Evolutionary conservation across 2,797 vertebrate genomes (phyloP), one percentile per base, ranked within the genome.

Genomic region (Furcifer pardalis): DNA sequence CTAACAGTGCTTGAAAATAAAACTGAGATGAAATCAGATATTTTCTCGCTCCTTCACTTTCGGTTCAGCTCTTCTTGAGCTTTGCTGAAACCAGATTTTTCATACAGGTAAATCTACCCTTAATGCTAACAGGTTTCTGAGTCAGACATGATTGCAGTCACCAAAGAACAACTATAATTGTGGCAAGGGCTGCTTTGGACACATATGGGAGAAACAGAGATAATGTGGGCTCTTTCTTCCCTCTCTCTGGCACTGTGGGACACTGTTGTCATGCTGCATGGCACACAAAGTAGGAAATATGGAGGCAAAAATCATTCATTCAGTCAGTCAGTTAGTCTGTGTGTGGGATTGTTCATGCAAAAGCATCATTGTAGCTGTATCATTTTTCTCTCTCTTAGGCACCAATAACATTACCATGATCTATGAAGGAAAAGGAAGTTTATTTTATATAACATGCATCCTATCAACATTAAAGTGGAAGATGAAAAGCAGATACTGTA

Each of bases 1-100:
- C 25, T 37, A 81, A 75, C 76, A 85, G 35, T 60, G 63, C 40
- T 77, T 86, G 84, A 63, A 82, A 62, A 52, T 63, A 81, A 32
- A 71, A 19, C 65, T 30, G 59, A 74, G 63, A 86, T 62, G 32
- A 77, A 77, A 72, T 82, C 65, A 79, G 46, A 72, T 72, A 23
- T 17, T 60, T 37, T 62, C 6, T 79, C 25, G 35, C 32, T 21
- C 15, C 40, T 76, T 46, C 25, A 27, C 52, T 81, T 44, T 68
- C 72, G 68, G n/a, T 4, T 1, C 10, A 44, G 71, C 35, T 13
- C 52, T 40, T 62, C 23, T 25, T 72, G 42, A 49, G 60, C 77
- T 81, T 42, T 72, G 42, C 52, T 49, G 19, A 71, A 77, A 49
- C 52, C 40, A 42, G 44, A 17, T 62, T 81, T 81, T 52, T 72